Base-by-base conservation (phyloP, 1,140 invertebrate genomes). In the Sitodiplosis mosellana region DNA sequence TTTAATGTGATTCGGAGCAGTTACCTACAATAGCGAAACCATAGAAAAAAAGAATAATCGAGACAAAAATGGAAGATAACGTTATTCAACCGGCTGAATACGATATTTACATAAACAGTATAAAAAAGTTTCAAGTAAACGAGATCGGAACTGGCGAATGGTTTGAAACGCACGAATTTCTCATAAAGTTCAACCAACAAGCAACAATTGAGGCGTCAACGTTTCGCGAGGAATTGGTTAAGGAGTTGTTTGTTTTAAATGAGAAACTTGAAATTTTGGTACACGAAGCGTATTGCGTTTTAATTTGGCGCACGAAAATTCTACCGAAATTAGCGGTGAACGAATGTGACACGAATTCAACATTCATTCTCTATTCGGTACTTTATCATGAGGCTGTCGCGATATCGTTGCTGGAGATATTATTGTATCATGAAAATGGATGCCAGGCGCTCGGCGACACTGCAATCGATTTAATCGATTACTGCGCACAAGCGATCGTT, bases 141-240 rank as follows among this genome's bases (percentile, higher is more conserved):
- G 57, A 64, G 27, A 56, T 64, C 19, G 62, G 61, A 15, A 53
- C 44, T 15, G 11, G 20, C 40, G 57, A 81, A 43, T 87, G 83
- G 83, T 65, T 83, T 37, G 81, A 85, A 55, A 77, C 74, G 61
- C 83, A 87, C 54, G 77, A 82, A 55, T 71, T 76, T 52, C 59
- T 86, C 3, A 76, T 85, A 53, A 78, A 84, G 59, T 57, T 87
- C n/a, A 80, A 81, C 52, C 80, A 86, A 59, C 80, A 87, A 69
- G 80, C 80, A 33, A 70, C 81, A 51, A 64, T 84, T 18, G 82
- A 87, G 67, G 77, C 80, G 18, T 70, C 66, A 12, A 65, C 67
- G 20, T 59, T 78, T 52, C 71, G 73, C 45, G 81, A 84, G 56
- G 83, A 86, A 65, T 67, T 71, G 22, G 75, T 83, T 0, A 83